Conservation (phyloP, 64 coral and sea anemone species). For the Pocillopora verrucosa region DNA sequence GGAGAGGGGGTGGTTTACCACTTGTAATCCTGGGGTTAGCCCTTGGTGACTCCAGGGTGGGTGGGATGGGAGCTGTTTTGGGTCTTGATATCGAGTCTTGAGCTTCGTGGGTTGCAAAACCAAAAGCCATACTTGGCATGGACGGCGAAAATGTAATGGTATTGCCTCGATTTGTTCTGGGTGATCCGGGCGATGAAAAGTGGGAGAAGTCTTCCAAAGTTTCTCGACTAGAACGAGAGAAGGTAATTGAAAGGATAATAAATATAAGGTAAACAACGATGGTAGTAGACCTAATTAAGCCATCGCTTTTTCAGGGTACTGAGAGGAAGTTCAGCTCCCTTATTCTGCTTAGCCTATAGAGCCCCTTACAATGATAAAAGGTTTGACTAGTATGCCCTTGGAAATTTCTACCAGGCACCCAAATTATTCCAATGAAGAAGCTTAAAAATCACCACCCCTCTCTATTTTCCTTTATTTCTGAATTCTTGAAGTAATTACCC, state of each 20-base stretch:
- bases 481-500: background rate
- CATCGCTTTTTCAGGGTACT: no score
- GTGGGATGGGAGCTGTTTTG: conserved; percentile 80
- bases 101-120: background rate
- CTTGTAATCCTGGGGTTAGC: conserved; percentile 92
- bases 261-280: background rate
- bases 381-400: no score
- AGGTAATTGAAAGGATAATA: background rate
- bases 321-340: no score
- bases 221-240: background rate
- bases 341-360: no score
- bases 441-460: no score
- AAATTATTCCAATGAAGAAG: no score
- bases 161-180: background rate
- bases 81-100: conserved; percentile 49
- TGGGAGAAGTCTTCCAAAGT: background rate
- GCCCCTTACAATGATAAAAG: no score
- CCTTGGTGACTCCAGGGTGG: conserved; percentile 75
- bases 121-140: background rate
- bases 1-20: conserved; percentile 64
- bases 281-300: no score
- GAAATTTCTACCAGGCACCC: no score
- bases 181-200: conserved; percentile 15
- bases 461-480: no score
- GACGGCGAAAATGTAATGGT: conserved; percentile 25